Evolutionary conservation across 1,140 invertebrate genomes (phyloP), one percentile per base, ranked within the genome.

Genomic region (Drosophila biarmipes): DNA sequence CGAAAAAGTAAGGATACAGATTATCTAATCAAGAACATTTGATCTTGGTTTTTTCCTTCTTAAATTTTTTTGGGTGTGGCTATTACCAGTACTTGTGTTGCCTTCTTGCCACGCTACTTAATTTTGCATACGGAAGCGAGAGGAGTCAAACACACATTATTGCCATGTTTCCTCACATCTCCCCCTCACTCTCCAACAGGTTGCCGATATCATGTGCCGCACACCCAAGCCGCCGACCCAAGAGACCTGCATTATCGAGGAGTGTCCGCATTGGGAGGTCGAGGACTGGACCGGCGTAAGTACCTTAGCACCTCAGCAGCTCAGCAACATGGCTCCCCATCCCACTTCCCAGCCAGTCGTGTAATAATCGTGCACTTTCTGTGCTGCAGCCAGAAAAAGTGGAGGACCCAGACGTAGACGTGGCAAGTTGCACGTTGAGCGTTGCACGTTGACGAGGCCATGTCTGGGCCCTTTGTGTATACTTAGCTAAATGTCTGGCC

Each of bases 281-380:
- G 95, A 96, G 40, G 94, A 95, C 52, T 98, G 97, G 97, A 97
- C 96, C 63, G 95, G 96, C 92, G 97, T 98, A 94, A 96, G 95
- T 94, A 76, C 54, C 42, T 21, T 38, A 38, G 21, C 45, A 46
- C 21, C 55, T 45, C 35, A 15, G 21, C 1, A 52, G 17, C 55
- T 45, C 35, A 15, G 15, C 1, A 75, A 51, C 42, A 17, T 34
- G 34, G 21, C 38, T 42, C 27, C 49, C 40, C 34, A 15, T 15
- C 0, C 21, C 24, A 67, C 35, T 43, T 49, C 62, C 54, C 51
- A 78, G 57, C 55, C 53, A 57, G 61, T 86, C 68, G 78, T 87
- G 72, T 73, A 84, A 89, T 84, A 86, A 86, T 81, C 78, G 48
- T 68, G 78, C 78, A 78, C 78, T 78, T 73, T 78, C 73, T 43